Conservation (phyloP, 2,113 vertebrate genomes). For the Sinosuthora webbiana region DNA sequence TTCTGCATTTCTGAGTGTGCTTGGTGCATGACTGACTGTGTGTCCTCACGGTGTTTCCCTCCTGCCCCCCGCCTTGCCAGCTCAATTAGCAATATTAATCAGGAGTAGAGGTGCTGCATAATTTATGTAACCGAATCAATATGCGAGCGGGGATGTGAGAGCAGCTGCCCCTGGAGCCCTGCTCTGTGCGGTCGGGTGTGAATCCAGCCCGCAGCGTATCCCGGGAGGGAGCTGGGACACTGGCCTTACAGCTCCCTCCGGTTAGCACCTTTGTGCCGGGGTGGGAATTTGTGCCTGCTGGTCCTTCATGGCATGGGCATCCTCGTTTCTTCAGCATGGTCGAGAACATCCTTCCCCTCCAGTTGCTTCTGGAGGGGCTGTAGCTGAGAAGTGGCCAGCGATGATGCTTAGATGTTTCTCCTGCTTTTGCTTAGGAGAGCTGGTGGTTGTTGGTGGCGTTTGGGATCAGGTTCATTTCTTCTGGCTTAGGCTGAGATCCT, state of each 20-base stretch:
- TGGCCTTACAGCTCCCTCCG: neutral
- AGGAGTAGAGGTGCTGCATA: conserved; percentile 44
- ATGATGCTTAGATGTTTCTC: neutral
- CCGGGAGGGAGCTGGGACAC: neutral
- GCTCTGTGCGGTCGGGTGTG: neutral
- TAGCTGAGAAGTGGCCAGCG: fast-evolving
- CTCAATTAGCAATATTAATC: conserved; percentile 37
- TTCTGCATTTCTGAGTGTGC: neutral
- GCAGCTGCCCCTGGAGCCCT: neutral
- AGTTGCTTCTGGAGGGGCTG: neutral
- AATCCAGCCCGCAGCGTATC: neutral
- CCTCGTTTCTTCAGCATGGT: neutral
- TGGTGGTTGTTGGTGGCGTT: fast-evolving
- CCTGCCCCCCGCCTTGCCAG: neutral
- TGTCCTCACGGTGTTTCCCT: neutral
- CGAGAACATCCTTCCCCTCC: neutral
- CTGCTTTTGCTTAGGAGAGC: neutral
- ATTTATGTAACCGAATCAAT: conserved; percentile 54
- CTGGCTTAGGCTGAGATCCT: neutral
- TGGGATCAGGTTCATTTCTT: neutral
- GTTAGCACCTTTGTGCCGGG: neutral
- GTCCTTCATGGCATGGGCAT: neutral
- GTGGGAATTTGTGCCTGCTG: neutral
- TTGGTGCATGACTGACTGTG: neutral
- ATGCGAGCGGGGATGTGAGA: neutral